These are phyloP conservation scores for Pollenia angustigena DNA, from an alignment of 2,888 invertebrate genomes.

Conservation along the genomic window DNA sequence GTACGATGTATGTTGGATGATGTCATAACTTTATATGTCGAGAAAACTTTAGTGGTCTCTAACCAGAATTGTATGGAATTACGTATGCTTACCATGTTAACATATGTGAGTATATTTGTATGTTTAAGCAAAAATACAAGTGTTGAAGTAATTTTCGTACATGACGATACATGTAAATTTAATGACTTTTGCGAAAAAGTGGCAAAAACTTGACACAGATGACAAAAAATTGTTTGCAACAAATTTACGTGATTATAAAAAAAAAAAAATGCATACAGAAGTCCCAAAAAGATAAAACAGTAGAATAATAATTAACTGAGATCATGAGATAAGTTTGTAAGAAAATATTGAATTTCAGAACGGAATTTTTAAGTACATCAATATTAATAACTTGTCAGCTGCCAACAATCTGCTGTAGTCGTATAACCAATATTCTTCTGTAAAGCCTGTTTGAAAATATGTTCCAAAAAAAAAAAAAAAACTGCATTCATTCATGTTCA, in stretches of 20 bases:
- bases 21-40: no score
- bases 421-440: conserved; percentile 9
- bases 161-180: conserved; percentile 74
- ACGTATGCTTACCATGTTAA: not conserved
- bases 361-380: not conserved
- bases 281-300: conserved; percentile 14
- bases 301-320: not conserved
- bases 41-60: no score
- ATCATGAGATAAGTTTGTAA: not conserved
- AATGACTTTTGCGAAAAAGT: conserved; percentile 75
- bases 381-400: not conserved
- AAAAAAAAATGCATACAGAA: conserved; percentile 36
- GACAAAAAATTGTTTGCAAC: conserved; percentile 67
- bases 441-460: conserved; percentile 5
- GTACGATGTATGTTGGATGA: no score
- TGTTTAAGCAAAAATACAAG: conserved; percentile 55
- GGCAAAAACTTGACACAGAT: conserved; percentile 73
- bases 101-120: not conserved
- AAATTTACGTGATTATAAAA: conserved; percentile 43
- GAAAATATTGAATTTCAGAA: not conserved
- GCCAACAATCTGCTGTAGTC: not conserved
- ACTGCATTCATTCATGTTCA: conserved; percentile 51
- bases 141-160: conserved; percentile 74
- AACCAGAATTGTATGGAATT: not conserved
- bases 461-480: conserved; percentile 31